These are phyloP conservation scores for Ursus arctos DNA, from an alignment of 2,113 vertebrate species.

Conservation along the genomic window DNA sequence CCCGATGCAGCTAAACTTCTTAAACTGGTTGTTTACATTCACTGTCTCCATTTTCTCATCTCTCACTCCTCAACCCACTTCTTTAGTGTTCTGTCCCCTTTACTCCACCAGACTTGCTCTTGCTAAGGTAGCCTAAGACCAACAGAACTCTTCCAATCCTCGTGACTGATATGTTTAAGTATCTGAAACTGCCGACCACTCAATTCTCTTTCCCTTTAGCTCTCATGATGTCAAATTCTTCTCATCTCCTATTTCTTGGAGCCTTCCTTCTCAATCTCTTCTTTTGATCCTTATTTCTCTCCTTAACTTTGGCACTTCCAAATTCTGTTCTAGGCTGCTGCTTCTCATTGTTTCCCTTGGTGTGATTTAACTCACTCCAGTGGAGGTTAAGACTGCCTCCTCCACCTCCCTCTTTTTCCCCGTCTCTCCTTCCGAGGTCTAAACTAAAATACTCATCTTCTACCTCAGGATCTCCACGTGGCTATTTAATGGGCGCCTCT, in stretches of 20 bases:
- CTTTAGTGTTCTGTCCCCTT: neutral
- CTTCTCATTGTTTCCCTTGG: neutral
- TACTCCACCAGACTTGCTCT: neutral
- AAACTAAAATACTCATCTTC: neutral
- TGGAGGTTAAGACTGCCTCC: neutral
- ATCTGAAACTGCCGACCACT: neutral
- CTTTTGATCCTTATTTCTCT: neutral
- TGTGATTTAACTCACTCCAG: neutral
- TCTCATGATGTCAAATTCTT: neutral
- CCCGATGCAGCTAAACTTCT: neutral
- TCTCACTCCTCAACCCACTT: neutral
- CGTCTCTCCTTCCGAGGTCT: neutral
- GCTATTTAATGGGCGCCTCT: neutral
- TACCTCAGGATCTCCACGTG: neutral
- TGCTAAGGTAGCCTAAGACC: neutral
- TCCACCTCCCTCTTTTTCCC: neutral
- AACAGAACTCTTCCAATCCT: neutral
- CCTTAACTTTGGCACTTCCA: neutral
- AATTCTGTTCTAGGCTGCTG: neutral
- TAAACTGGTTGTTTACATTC: neutral
- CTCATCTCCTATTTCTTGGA: neutral
- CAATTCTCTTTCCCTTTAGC: neutral
- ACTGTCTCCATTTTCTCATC: conserved; percentile 7
- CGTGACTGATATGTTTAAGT: neutral
- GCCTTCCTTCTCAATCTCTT: neutral